Evolutionary conservation across 2,888 invertebrate species (phyloP).

Genomic region (Hirtodrosophila confusa): DNA sequence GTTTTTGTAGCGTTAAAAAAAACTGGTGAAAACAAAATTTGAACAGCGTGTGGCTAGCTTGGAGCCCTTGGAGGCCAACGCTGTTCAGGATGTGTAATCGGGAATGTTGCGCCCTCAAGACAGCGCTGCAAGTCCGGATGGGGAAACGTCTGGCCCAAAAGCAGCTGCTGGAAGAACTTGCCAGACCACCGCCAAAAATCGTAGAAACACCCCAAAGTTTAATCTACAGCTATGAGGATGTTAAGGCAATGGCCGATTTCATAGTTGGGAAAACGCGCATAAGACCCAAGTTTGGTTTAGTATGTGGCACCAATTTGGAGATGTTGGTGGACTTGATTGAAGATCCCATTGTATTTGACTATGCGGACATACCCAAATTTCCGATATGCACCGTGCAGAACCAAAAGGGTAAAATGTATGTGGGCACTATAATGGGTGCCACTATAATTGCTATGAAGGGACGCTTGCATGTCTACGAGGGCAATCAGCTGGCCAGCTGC

Average conservation of each 20-base stretch:
- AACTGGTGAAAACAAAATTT: too few relatives aligned
- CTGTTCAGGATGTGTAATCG: slow-evolving; percentile 47
- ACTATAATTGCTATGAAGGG: slow-evolving; percentile 98
- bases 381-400: slow-evolving; percentile 95
- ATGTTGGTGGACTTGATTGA: slow-evolving; percentile 90
- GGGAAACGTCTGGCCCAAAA: slow-evolving; percentile 15
- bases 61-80: not conserved
- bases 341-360: slow-evolving; percentile 90
- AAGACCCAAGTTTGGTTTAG: slow-evolving; percentile 93
- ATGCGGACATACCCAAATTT: slow-evolving; percentile 96
- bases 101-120: slow-evolving; percentile 56
- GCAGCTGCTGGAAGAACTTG: slow-evolving; percentile 19
- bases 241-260: slow-evolving; percentile 90
- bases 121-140: slow-evolving; percentile 41
- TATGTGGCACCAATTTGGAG: slow-evolving; percentile 94
- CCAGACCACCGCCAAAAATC: slow-evolving; percentile 25
- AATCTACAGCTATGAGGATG: slow-evolving; percentile 90
- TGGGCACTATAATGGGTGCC: slow-evolving; percentile 92
- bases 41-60: too few relatives aligned
- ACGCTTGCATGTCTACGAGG: slow-evolving; percentile 97
- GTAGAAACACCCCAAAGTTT: slow-evolving; percentile 43
- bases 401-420: slow-evolving; percentile 94
- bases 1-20: too few relatives aligned
- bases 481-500: slow-evolving; percentile 95
- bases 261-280: slow-evolving; percentile 88